phyloP scores from a whole-genome alignment of 2,113 vertebrate species.

The Sinocyclocheilus rhinocerous region DNA sequence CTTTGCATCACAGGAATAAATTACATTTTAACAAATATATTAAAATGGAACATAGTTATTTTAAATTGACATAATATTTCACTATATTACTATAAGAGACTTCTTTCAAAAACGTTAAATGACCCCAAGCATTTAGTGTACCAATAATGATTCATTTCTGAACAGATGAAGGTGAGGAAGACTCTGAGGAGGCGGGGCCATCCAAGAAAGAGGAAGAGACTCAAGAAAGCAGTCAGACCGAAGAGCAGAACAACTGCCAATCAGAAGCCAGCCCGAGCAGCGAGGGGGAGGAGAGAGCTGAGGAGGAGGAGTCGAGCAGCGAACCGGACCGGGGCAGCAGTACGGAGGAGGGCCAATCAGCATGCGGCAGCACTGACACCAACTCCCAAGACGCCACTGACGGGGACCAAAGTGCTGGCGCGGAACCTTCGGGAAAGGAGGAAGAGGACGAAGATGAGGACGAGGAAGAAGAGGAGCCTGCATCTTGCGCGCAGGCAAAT shows the following conservation, averaged over 20 bases:
- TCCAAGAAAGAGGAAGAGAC: slow-evolving; percentile 47
- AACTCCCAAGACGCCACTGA: slow-evolving; percentile 4
- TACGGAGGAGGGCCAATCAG: slow-evolving; percentile 39
- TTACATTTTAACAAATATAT: too few species aligned
- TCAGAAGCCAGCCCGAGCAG: slow-evolving; percentile 44
- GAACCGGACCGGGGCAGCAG: slow-evolving; percentile 32
- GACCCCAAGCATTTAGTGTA: too few species aligned
- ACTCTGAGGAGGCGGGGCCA: slow-evolving; percentile 39
- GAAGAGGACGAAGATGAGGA: slow-evolving; percentile 66
- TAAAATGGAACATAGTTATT: too few species aligned
- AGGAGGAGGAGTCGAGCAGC: slow-evolving; percentile 50
- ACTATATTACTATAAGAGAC: too few species aligned
- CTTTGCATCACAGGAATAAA: too few species aligned
- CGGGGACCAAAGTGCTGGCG: slow-evolving; percentile 2
- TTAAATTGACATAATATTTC: too few species aligned
- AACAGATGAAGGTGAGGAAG: slow-evolving; percentile 64
- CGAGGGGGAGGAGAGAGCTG: slow-evolving; percentile 16
- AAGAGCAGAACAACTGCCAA: slow-evolving; percentile 53
- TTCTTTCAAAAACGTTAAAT: background rate
- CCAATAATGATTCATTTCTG: background rate
- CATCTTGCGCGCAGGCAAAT: slow-evolving; percentile 52
- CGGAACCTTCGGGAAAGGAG: slow-evolving; percentile 41
- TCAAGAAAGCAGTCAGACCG: slow-evolving; percentile 38
- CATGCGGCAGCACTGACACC: slow-evolving; percentile 29
- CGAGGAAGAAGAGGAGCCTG: slow-evolving; percentile 54